Evolutionary conservation across 2,888 invertebrate species (phyloP).

Genomic region (Eristalis arbustorum): DNA sequence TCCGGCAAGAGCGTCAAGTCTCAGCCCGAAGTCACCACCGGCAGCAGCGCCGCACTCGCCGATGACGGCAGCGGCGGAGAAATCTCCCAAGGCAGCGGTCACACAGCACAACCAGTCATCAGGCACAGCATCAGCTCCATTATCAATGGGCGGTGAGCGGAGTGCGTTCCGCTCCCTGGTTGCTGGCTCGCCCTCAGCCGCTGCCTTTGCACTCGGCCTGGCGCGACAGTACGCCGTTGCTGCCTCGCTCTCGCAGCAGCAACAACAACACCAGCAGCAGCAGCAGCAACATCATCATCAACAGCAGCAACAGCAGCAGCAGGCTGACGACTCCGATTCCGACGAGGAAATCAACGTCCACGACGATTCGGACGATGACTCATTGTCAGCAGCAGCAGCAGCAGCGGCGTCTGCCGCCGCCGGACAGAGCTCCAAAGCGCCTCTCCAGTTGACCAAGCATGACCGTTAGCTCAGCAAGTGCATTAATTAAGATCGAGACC

Average conservation of each 20-base stretch:
- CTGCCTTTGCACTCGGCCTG: conserved; percentile 81
- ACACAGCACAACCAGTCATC: conserved; percentile 73
- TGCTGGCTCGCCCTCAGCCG: conserved; percentile 84
- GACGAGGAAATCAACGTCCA: conserved; percentile 93
- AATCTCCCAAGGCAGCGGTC: conserved; percentile 73
- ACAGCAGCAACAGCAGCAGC: conserved; percentile 51
- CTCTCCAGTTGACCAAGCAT: conserved; percentile 79
- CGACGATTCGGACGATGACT: conserved; percentile 82
- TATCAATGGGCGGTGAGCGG: conserved; percentile 92
- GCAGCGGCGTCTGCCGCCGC: conserved; percentile 65
- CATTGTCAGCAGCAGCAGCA: conserved; percentile 50
- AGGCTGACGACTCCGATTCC: conserved; percentile 77
- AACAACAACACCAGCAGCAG: conserved; percentile 76
- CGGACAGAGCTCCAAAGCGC: conserved; percentile 71
- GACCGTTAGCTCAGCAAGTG: conserved; percentile 74
- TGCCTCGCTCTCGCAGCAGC: conserved; percentile 78
- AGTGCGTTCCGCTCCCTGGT: conserved; percentile 91
- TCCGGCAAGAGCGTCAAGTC: conserved; percentile 54
- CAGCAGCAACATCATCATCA: conserved; percentile 24
- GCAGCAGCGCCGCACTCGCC: conserved; percentile 79
- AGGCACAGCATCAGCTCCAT: conserved; percentile 77
- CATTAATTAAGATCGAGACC: not conserved
- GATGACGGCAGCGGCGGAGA: conserved; percentile 37
- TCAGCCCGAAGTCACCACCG: conserved; percentile 70
- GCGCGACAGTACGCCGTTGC: conserved; percentile 78